Evolutionary conservation across 2,797 vertebrate genomes (phyloP).

Genomic region (Bradypodion ventrale): DNA sequence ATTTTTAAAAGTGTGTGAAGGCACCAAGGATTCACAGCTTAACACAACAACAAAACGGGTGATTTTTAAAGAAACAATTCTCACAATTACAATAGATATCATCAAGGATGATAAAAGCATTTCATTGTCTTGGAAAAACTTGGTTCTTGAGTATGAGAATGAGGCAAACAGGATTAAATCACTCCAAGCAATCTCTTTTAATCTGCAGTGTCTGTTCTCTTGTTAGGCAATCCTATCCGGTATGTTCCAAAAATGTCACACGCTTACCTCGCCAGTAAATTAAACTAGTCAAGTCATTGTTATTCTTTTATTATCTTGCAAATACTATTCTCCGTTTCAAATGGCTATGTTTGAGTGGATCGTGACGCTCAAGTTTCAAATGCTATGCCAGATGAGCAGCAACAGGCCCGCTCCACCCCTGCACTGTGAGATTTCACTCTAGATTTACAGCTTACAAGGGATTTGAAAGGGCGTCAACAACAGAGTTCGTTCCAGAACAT

Average conservation of each 20-base stretch:
- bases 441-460: constrained; percentile 48
- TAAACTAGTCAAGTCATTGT: no score
- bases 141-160: no score
- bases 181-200: no score
- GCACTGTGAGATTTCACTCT: constrained; percentile 38
- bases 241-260: not conserved
- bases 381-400: constrained; percentile 55
- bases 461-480: constrained; percentile 27
- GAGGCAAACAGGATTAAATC: no score
- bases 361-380: constrained; percentile 51
- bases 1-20: not conserved
- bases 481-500: constrained; percentile 47
- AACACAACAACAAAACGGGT: no score
- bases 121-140: no score
- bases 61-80: no score
- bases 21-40: no score
- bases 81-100: no score
- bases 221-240: not conserved
- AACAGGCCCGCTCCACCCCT: constrained; percentile 35
- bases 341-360: constrained; percentile 47
- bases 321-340: constrained; percentile 47
- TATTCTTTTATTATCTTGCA: no score
- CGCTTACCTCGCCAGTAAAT: not conserved
- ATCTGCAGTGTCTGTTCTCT: no score
- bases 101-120: no score